A percentile compares a stretch with the other conserved stretches of the same genome.
Evolutionary conservation across 2,113 vertebrate species (phyloP).

Genomic region (Misgurnus anguillicaudatus): DNA sequence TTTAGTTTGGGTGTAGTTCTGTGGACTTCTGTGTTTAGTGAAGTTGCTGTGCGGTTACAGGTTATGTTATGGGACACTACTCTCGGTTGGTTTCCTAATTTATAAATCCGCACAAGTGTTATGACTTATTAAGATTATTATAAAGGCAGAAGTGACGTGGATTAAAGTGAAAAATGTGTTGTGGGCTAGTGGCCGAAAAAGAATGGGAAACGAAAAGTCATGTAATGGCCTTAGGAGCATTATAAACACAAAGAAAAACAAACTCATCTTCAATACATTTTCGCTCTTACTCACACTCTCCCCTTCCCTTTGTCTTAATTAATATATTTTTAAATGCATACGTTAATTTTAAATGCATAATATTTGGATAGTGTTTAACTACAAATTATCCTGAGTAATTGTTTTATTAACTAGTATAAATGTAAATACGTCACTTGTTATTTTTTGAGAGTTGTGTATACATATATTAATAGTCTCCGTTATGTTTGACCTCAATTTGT

Average conservation of each 20-base stretch:
- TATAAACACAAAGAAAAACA: constrained; percentile 34
- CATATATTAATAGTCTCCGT: constrained; percentile 31
- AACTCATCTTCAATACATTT: constrained; percentile 6
- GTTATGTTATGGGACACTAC: constrained; percentile 24
- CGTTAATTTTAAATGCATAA: background rate
- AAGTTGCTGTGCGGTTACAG: constrained; percentile 22
- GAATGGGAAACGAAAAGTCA: background rate
- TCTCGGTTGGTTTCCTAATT: constrained; percentile 18
- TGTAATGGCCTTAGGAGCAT: constrained; percentile 11
- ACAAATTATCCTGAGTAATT: background rate
- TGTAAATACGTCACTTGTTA: background rate
- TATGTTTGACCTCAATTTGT: constrained; percentile 72
- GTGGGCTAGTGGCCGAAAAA: background rate
- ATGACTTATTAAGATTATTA: background rate
- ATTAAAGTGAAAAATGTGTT: background rate
- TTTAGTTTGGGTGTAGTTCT: background rate
- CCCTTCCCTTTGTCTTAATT: background rate
- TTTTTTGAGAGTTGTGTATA: background rate
- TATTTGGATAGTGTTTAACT: background rate
- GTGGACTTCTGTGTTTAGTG: background rate
- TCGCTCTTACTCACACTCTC: background rate
- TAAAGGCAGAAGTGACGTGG: background rate
- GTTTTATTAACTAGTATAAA: background rate
- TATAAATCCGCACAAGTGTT: constrained; percentile 2
- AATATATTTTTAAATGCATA: background rate